Conservation (phyloP, 2,113 vertebrate species). For the Serranochromis macrocephalus region DNA sequence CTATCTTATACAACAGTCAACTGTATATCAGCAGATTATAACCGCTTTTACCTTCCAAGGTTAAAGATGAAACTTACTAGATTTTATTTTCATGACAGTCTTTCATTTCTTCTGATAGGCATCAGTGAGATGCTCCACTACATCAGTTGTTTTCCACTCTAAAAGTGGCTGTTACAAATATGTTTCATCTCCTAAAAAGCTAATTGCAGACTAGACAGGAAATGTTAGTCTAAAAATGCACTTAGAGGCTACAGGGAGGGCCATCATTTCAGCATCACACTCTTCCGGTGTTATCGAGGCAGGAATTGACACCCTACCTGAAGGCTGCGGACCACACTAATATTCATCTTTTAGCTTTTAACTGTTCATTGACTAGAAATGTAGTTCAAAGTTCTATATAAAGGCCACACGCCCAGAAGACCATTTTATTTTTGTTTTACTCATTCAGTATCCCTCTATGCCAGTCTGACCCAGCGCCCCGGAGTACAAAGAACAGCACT, state of each 20-base stretch:
- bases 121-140: not conserved
- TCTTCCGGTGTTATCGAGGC: conserved; percentile 25
- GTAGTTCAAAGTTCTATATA: conserved; percentile 6
- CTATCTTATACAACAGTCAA: not conserved
- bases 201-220: conserved; percentile 31
- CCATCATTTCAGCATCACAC: not conserved
- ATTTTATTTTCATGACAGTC: not conserved
- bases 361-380: not conserved
- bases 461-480: conserved; percentile 30
- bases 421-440: conserved; percentile 37
- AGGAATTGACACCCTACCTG: not conserved
- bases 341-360: not conserved
- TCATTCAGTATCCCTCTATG: conserved; percentile 25
- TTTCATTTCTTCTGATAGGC: not conserved
- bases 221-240: conserved; percentile 10
- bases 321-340: not conserved
- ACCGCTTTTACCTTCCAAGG: not conserved
- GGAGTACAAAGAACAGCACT: conserved; percentile 62
- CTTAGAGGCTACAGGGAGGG: conserved; percentile 6
- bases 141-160: not conserved
- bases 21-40: not conserved
- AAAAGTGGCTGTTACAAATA: not conserved
- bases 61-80: not conserved
- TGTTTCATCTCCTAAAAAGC: conserved; percentile 9
- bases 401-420: conserved; percentile 7